phyloP scores from a whole-genome alignment of 2,888 invertebrate species.

The Drosophila prostipennis region DNA sequence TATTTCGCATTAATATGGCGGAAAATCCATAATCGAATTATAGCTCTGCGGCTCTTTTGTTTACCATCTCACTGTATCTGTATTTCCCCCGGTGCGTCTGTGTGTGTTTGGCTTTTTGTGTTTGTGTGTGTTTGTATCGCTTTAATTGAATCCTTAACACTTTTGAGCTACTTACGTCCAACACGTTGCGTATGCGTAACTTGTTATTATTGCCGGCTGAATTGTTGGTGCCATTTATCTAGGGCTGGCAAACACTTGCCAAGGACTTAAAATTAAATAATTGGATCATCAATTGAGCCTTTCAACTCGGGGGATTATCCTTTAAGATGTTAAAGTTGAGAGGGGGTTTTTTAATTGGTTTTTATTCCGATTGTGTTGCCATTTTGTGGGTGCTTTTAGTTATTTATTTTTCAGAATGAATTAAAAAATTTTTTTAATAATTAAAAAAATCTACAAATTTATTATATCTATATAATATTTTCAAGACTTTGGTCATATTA shows the following conservation, averaged over 20 bases:
- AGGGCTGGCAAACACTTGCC: constrained; percentile 45
- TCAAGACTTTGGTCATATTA: too few relatives aligned
- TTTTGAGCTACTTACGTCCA: constrained; percentile 81
- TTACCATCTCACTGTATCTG: constrained; percentile 49
- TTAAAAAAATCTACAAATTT: too few relatives aligned
- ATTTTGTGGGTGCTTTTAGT: too few relatives aligned
- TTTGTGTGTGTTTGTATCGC: constrained; percentile 67
- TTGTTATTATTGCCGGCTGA: constrained; percentile 62
- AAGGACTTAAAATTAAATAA: constrained; percentile 16
- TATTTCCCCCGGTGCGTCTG: neutral
- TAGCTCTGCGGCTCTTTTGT: constrained; percentile 75
- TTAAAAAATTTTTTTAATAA: too few relatives aligned
- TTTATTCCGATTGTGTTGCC: neutral
- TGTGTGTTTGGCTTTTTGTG: constrained; percentile 2
- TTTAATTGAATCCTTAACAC: constrained; percentile 83
- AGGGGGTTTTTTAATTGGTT: neutral
- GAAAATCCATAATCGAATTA: constrained; percentile 81
- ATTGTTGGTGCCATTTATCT: constrained; percentile 40
- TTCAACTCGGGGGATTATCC: neutral
- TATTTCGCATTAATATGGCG: constrained; percentile 80
- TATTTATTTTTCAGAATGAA: too few relatives aligned
- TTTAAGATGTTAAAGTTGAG: neutral
- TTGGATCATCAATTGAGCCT: neutral
- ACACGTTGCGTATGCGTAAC: constrained; percentile 74
- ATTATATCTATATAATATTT: too few relatives aligned